Evolutionary conservation across 2,797 vertebrate genomes (phyloP), one percentile per base, ranked within the genome.

Genomic region (Merluccius polli): DNA sequence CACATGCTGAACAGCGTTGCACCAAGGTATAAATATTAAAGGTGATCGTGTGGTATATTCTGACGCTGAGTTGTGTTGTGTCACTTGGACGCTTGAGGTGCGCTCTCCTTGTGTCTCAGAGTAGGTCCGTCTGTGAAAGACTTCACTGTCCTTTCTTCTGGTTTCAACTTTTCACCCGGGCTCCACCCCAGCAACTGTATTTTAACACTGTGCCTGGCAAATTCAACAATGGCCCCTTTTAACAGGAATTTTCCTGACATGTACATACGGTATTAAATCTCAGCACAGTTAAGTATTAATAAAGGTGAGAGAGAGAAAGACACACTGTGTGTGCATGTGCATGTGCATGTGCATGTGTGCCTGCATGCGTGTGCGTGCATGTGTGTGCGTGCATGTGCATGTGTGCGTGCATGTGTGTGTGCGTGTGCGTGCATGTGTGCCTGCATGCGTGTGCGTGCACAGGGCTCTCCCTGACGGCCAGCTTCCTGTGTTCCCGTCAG

Each of bases 221-320:
- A 79, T 82, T 81, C 73, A 89, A 93, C 88, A 92, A 89, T 85
- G 75, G 76, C 69, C 83, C 79, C 74, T 85, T 91, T 88, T 86
- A 86, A 83, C 83, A 84, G 88, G 85, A 78, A 84, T 87, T 79
- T 82, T 86, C 78, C 80, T 87, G 86, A 82, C 29, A 63, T 74
- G 73, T 13, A 36, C 36, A 82, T 74, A 77, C 82, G 78, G 44
- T 81, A 80, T 82, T 35, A 71, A 59, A 75, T 77, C 77, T 80
- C 74, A 74, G 77, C 80, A 76, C 77, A 75, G 72, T 82, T 74
- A 85, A 77, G 63, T 79, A 79, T 74, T 80, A 87, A 76, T 27
- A 77, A 79, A 82, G 79, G 44, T 70, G 59, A 36, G 73, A 72
- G 77, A 65, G n/a, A 35, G 48, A n/a, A 35, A 35, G 33, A 8